Evolutionary conservation across 2,888 invertebrate species (phyloP), one percentile per base, ranked within the genome.

Genomic region (Drosophila demipolita): DNA sequence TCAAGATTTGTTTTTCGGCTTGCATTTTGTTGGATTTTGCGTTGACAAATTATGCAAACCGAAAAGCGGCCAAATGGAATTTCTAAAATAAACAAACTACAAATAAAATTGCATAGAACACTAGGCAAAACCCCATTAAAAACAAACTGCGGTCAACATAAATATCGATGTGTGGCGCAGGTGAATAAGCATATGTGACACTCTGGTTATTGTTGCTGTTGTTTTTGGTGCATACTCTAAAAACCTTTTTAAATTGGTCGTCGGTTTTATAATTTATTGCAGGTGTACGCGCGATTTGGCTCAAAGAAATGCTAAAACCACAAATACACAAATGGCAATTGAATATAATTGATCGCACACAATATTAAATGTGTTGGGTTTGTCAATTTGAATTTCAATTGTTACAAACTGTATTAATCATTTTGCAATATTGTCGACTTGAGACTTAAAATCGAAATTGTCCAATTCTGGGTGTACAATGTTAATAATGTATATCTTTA

Each of bases 81-180:
- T 61, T 42, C 20, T 15, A 58, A 78, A 65, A 84, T 66, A 73
- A 66, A 68, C 52, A 62, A 62, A 33, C 23, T 36, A 33, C 32
- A 64, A 57, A 54, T 36, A 72, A 69, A 73, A 78, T 59, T 49
- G 57, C 42, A 48, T 48, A 53, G 48, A 55, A 49, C 68, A 53
- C 53, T 49, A 40, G 49, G 63, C 59, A 78, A 87, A 29, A 87
- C 83, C 78, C 83, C 82, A 86, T 86, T 86, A 82, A 89, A 89
- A 87, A 74, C 89, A 81, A 78, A 78, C 80, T 87, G 89, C 65
- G 87, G 87, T 87, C 90, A 80, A 87, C 83, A 87, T 89, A 87
- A 89, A 83, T 89, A 83, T 79, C 80, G 80, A 75, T 64, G 64
- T 77, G 62, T 63, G 49, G 40, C 23, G 49, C 29, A 50, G 40